A percentile compares a stretch with the other conserved stretches of the same genome.
Conservation (phyloP, 2,113 vertebrate genomes). For the Uria aalge region DNA sequence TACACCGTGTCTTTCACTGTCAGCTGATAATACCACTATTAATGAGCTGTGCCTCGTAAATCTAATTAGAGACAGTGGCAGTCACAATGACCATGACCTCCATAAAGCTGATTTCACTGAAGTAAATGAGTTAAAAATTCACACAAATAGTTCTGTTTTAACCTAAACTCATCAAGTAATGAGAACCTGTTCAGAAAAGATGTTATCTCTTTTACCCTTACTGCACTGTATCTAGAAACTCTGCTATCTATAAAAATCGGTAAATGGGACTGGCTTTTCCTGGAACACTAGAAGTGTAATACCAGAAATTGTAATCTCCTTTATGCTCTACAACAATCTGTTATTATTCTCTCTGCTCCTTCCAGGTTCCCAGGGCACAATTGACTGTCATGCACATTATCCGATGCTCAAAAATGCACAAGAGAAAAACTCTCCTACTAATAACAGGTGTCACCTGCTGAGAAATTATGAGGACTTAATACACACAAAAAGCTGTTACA, state of each 20-base stretch:
- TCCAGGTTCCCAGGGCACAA: not conserved
- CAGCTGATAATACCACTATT: not conserved
- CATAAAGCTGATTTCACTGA: not conserved
- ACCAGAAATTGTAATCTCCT: not conserved
- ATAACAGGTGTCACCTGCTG: not conserved
- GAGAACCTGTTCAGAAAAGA: not conserved
- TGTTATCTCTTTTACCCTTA: not conserved
- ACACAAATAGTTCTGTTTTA: not conserved
- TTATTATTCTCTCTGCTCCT: not conserved
- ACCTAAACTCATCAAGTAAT: not conserved
- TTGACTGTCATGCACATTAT: not conserved
- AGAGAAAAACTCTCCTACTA: not conserved
- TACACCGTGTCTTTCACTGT: not conserved
- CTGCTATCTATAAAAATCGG: not conserved
- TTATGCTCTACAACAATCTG: not conserved
- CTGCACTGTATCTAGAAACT: not conserved
- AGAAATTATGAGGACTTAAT: not conserved
- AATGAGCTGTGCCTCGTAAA: not conserved
- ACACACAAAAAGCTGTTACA: not conserved
- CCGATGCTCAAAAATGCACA: not conserved
- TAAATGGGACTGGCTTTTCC: not conserved
- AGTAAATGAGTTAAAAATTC: not conserved
- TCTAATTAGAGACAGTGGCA: not conserved
- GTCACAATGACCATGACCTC: not conserved
- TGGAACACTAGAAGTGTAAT: not conserved